A percentile compares a stretch with the other conserved stretches of the same genome.
Conservation (phyloP, 2,888 invertebrate genomes). For the Zaprionus lineosus region DNA sequence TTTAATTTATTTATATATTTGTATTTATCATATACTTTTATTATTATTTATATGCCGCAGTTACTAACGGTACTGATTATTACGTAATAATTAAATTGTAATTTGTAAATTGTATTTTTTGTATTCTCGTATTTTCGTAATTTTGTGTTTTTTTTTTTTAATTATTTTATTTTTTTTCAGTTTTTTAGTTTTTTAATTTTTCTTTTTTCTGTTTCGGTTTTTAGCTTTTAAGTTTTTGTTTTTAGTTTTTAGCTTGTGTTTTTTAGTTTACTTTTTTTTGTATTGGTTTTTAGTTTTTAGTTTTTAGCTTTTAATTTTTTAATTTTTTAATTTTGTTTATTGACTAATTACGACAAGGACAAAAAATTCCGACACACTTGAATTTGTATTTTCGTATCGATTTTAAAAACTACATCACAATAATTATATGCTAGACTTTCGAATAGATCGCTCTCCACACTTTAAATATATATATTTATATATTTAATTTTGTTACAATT, state of each 20-base stretch:
- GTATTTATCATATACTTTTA: slow-evolving; percentile 27
- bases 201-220: too few species aligned
- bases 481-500: slow-evolving; percentile 33
- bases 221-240: too few species aligned
- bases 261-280: too few species aligned
- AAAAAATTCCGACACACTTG: slow-evolving; percentile 49
- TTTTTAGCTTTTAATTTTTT: slow-evolving; percentile 16
- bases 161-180: too few species aligned
- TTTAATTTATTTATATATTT: slow-evolving; percentile 38
- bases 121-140: too few species aligned
- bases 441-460: slow-evolving; percentile 46
- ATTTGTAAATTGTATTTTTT: slow-evolving; percentile 29
- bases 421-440: slow-evolving; percentile 80
- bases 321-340: slow-evolving; percentile 43
- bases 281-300: too few species aligned
- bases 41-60: slow-evolving; percentile 33
- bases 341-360: slow-evolving; percentile 60
- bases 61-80: too few species aligned
- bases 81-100: slow-evolving; percentile 39
- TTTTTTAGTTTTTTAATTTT: slow-evolving; percentile 36
- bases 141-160: too few species aligned
- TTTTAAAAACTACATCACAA: slow-evolving; percentile 81
- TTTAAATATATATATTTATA: slow-evolving; percentile 18
- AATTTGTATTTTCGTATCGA: slow-evolving; percentile 9
- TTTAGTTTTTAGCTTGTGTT: too few species aligned